Conservation (phyloP, 2,113 vertebrate genomes). For the Dipodomys ordii region DNA sequence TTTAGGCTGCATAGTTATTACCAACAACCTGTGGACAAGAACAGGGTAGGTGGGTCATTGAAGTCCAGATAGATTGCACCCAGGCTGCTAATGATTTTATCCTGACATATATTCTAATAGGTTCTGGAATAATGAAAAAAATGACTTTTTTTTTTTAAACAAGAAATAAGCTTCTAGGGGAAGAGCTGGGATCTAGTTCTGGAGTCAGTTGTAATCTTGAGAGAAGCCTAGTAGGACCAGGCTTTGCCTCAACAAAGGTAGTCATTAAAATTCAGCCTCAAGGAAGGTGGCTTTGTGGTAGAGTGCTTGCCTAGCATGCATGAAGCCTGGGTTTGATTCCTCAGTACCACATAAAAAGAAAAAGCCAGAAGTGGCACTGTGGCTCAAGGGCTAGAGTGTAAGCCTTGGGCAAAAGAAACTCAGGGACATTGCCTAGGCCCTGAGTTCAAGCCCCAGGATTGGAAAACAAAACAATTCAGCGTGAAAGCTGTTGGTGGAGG, state of each 20-base stretch:
- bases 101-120: slow-evolving; percentile 30
- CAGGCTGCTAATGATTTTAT: slow-evolving; percentile 44
- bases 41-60: neutral
- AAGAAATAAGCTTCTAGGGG: neutral
- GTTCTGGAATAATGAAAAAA: slow-evolving; percentile 37
- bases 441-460: no score
- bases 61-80: slow-evolving; percentile 7
- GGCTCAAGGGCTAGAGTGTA: no score
- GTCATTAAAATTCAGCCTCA: slow-evolving; percentile 13
- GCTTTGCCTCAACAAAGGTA: slow-evolving; percentile 13
- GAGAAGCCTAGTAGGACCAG: neutral
- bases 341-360: no score
- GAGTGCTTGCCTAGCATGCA: no score
- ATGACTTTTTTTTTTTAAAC: neutral
- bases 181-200: neutral
- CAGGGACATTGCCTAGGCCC: no score
- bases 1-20: slow-evolving; percentile 37
- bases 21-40: neutral
- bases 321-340: no score
- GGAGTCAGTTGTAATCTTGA: neutral
- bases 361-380: no score
- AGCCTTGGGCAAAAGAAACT: no score
- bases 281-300: no score
- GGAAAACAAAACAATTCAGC: neutral
- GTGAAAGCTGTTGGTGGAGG: slow-evolving; percentile 41